Evolutionary conservation across 2,113 vertebrate species (phyloP), one percentile per base, ranked within the genome.

Genomic region (Crotalus helleri): DNA sequence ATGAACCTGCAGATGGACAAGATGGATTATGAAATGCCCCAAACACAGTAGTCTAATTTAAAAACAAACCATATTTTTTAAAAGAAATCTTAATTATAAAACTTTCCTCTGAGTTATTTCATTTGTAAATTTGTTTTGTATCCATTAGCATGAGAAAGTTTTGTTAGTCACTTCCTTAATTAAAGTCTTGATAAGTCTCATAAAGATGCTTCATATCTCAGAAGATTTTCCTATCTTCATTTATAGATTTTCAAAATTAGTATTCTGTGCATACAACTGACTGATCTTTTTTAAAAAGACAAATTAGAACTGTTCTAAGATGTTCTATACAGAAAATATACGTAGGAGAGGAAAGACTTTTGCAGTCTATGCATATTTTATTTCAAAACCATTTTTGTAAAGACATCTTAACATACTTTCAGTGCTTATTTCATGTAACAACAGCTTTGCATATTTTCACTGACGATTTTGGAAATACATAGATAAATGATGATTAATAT

Each of bases 401-500:
- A 81, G 94, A 86, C 69, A 57, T 93, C 58, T 92, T 87, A 88
- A 92, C 54, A 85, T 12, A 91, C 21, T 95, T 96, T 90, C 95
- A 91, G 55, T 87, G 55, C 88, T 95, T 93, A 51, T 17, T 57
- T 85, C 87, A 92, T 81, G 24, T 88, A 95, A 33, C 44, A 85
- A 93, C 93, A 95, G 95, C 89, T 96, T 95, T 95, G 92, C 91
- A 44, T 96, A 92, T 96, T 95, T 93, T 94, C 94, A 95, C 94
- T 90, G 58, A 95, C 90, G 93, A 93, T 93, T 95, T 95, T 95
- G 92, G 93, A 95, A 96, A 95, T 94, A 95, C 46, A 44, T 95
- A 96, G 92, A 96, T 96, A 97, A 97, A 95, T 96, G 93, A 93
- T 97, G 97, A 97, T 94, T 97, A 95, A 97, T 95, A 88, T 95